Evolutionary conservation across 2,888 invertebrate species (phyloP).

Genomic region (Dysmachus trigonus): DNA sequence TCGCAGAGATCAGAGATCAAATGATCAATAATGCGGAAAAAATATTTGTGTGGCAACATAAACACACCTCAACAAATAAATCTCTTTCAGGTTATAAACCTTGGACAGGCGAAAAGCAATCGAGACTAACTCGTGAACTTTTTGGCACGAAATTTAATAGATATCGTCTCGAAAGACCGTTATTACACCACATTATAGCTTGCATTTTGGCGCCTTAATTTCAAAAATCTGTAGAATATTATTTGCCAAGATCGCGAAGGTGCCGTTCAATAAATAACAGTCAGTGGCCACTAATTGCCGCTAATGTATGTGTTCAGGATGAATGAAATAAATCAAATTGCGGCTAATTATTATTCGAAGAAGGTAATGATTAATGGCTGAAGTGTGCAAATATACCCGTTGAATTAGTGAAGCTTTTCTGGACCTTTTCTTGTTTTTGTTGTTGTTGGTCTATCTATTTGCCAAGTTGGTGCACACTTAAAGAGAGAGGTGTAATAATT

Average conservation of each 20-base stretch:
- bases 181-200: neutral
- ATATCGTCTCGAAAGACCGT: neutral
- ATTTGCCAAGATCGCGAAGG: neutral
- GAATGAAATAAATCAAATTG: conserved; percentile 14
- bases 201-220: neutral
- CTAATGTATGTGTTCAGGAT: conserved; percentile 23
- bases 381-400: neutral
- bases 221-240: neutral
- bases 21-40: neutral
- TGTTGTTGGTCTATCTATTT: no score
- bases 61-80: neutral
- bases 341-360: conserved; percentile 26
- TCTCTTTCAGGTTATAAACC: neutral
- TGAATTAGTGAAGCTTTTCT: neutral
- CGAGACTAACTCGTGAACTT: neutral
- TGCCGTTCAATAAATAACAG: conserved; percentile 5
- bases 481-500: conserved; percentile 17
- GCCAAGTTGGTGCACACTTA: neutral
- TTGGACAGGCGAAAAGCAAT: neutral
- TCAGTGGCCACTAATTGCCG: neutral
- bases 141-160: neutral
- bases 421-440: neutral
- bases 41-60: neutral
- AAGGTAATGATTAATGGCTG: conserved; percentile 21
- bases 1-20: neutral